These are phyloP conservation scores for Muscicapa striata DNA, from an alignment of 2,797 vertebrate species.

Conservation along the genomic window DNA sequence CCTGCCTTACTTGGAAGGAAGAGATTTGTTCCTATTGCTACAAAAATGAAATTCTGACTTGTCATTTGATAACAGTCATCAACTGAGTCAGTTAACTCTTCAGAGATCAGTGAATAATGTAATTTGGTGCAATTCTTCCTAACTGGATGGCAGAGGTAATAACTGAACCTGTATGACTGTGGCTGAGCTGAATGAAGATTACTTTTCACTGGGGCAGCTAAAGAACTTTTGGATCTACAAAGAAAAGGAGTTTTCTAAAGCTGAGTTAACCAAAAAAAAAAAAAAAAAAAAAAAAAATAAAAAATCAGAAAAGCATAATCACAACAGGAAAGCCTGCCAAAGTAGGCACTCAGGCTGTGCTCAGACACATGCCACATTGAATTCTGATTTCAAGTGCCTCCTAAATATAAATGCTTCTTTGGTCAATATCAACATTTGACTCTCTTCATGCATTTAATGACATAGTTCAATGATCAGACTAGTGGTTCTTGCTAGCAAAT, in stretches of 20 bases:
- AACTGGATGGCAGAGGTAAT: not conserved
- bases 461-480: not conserved
- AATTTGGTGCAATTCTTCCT: conserved; percentile 21
- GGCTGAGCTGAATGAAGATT: conserved; percentile 2
- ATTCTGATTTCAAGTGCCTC: not conserved
- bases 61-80: conserved; percentile 3
- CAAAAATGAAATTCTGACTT: not conserved
- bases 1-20: not conserved
- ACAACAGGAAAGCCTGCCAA: not conserved
- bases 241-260: not conserved
- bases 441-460: not conserved
- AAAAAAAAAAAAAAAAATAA: not conserved
- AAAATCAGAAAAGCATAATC: not conserved
- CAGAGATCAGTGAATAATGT: conserved; percentile 21
- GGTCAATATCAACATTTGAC: not conserved
- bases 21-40: not conserved
- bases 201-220: not conserved
- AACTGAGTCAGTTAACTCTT: conserved; percentile 39
- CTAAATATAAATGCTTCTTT: not conserved
- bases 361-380: not conserved
- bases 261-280: too few relatives aligned
- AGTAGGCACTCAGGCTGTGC: not conserved
- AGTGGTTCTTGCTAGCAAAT: not conserved
- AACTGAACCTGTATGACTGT: not conserved
- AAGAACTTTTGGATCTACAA: not conserved